Evolutionary conservation across 2,797 vertebrate genomes (phyloP).

Genomic region (Neosilurus mollespiculum): DNA sequence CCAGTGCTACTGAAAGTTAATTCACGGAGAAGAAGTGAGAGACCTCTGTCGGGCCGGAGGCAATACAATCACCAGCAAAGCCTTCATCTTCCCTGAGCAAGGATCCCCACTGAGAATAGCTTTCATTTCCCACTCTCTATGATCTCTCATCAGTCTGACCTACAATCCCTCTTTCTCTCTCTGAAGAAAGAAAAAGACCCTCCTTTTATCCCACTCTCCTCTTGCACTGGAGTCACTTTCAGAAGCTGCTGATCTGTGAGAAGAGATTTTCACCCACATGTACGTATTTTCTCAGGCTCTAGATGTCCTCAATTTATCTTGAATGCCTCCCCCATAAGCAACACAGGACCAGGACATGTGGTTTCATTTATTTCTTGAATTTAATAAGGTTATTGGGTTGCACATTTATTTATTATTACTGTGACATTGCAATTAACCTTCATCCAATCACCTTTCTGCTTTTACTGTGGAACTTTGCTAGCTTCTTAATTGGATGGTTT

Average conservation of each 20-base stretch:
- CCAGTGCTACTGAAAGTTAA: slow-evolving; percentile 1
- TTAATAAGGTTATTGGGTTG: background rate
- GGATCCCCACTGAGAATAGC: slow-evolving; percentile 32
- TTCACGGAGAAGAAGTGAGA: slow-evolving; percentile 46
- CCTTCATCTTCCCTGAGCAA: slow-evolving; percentile 45
- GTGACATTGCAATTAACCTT: slow-evolving; percentile 55
- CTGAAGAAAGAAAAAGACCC: background rate
- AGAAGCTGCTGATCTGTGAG: slow-evolving; percentile 60
- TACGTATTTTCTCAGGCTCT: slow-evolving; percentile 37
- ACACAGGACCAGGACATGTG: background rate
- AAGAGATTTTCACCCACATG: slow-evolving; percentile 51
- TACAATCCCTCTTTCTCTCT: slow-evolving; percentile 26
- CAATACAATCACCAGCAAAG: slow-evolving; percentile 69
- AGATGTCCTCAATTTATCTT: slow-evolving; percentile 19
- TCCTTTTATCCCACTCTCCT: slow-evolving; percentile 10
- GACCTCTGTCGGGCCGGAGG: slow-evolving; percentile 52
- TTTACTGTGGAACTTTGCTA: slow-evolving; percentile 15
- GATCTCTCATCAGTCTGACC: slow-evolving; percentile 36
- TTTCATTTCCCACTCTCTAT: slow-evolving; percentile 33
- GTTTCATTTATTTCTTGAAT: background rate
- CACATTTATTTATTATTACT: slow-evolving; percentile 23
- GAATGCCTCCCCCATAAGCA: background rate
- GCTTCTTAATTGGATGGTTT: slow-evolving; percentile 55
- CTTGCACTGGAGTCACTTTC: slow-evolving; percentile 38
- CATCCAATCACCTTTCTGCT: slow-evolving; percentile 39